Evolutionary conservation across 2,888 invertebrate genomes (phyloP).

Genomic region (Carabus problematicus): DNA sequence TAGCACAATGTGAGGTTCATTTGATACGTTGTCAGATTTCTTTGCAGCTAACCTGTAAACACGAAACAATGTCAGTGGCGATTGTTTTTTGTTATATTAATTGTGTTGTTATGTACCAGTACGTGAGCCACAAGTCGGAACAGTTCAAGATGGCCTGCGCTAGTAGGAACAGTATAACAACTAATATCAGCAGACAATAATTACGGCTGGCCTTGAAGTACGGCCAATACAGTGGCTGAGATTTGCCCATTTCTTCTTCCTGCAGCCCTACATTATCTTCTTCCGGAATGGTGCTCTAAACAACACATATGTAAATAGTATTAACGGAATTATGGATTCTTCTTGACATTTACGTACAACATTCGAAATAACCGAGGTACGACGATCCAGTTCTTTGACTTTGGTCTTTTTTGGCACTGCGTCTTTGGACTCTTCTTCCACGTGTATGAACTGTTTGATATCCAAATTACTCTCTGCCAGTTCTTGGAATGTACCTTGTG

Average conservation of each 20-base stretch:
- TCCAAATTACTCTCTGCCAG: conserved; percentile 66
- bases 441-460: conserved; percentile 66
- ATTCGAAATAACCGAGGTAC: conserved; percentile 47
- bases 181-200: conserved; percentile 45
- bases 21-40: not conserved
- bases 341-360: conserved; percentile 43
- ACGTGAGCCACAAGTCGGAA: conserved; percentile 54
- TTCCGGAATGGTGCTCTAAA: conserved; percentile 42
- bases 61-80: too few relatives aligned
- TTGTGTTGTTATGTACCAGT: conserved; percentile 52
- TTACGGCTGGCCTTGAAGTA: conserved; percentile 52
- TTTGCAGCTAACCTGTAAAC: conserved; percentile 1
- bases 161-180: conserved; percentile 47
- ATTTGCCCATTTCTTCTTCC: conserved; percentile 45
- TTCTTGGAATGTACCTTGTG: conserved; percentile 67
- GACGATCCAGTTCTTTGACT: conserved; percentile 40
- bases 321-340: conserved; percentile 7
- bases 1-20: not conserved
- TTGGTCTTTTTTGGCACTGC: conserved; percentile 32
- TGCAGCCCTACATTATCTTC: conserved; percentile 47
- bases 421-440: conserved; percentile 60
- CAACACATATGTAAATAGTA: conserved; percentile 1
- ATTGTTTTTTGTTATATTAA: not conserved
- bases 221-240: conserved; percentile 48
- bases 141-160: conserved; percentile 51